phyloP scores from a whole-genome alignment of 2,888 invertebrate species.

The Temnothorax rugatulus region DNA sequence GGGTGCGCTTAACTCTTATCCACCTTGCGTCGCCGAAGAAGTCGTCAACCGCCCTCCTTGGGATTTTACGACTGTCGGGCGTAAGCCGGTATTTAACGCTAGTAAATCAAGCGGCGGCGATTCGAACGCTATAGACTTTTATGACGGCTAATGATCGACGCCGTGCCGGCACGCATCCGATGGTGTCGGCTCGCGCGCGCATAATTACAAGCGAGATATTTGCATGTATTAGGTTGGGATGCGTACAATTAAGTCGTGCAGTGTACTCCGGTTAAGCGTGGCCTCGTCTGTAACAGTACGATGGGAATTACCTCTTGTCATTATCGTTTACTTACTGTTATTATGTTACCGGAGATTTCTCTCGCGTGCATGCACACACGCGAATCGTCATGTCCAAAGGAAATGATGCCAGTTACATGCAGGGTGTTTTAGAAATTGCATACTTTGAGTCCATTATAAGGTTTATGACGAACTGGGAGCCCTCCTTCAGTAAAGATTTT shows the following conservation, averaged over 20 bases:
- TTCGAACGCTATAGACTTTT: conserved; percentile 31
- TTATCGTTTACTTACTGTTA: conserved; percentile 26
- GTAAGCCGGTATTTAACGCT: conserved; percentile 54
- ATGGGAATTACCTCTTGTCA: conserved; percentile 17
- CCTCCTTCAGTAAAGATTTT: background rate
- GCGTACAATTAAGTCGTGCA: conserved; percentile 24
- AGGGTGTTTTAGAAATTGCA: conserved; percentile 1
- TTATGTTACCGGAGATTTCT: conserved; percentile 35
- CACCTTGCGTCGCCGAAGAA: conserved; percentile 38
- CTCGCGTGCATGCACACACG: conserved; percentile 33
- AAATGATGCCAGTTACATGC: background rate
- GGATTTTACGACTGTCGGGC: conserved; percentile 23
- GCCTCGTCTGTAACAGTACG: background rate
- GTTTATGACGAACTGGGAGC: background rate
- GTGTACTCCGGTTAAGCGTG: background rate
- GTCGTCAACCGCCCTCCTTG: conserved; percentile 33
- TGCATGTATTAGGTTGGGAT: conserved; percentile 34
- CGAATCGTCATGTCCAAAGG: conserved; percentile 19
- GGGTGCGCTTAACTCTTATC: conserved; percentile 14
- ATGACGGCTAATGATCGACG: conserved; percentile 48
- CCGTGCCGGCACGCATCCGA: conserved; percentile 5
- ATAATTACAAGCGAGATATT: conserved; percentile 43
- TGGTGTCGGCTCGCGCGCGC: conserved; percentile 17
- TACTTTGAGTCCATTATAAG: background rate
- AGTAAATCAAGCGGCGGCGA: conserved; percentile 42